These are phyloP conservation scores for Pogoniulus pusillus DNA, from an alignment of 2,797 vertebrate species.

Conservation along the genomic window DNA sequence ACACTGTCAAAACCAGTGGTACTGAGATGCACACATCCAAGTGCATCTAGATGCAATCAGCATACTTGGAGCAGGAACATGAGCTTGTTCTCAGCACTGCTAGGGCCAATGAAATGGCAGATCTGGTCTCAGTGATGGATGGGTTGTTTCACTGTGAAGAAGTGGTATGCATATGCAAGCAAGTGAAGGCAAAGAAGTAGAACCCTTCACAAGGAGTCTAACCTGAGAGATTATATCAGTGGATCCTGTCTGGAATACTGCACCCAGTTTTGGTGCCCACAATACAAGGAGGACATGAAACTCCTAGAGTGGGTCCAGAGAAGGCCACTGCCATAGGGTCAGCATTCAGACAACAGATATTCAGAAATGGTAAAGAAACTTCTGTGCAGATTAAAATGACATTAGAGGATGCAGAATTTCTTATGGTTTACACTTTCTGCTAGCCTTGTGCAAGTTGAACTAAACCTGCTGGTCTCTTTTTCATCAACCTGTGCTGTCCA, in stretches of 20 bases:
- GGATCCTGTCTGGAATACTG: too few species aligned
- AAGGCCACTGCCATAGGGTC: not conserved
- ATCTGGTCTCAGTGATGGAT: not conserved
- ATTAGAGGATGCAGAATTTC: not conserved
- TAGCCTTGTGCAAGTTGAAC: not conserved
- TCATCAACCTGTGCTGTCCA: not conserved
- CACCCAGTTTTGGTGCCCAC: too few species aligned
- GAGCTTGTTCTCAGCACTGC: not conserved
- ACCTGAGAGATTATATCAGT: not conserved
- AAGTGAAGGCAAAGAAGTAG: not conserved
- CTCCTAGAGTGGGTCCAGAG: too few species aligned
- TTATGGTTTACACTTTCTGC: not conserved
- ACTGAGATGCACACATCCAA: not conserved
- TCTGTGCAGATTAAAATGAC: not conserved
- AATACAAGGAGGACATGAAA: too few species aligned
- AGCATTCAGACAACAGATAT: constrained; percentile 23
- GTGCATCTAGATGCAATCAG: not conserved
- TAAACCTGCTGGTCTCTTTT: not conserved
- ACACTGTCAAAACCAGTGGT: not conserved
- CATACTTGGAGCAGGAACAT: not conserved
- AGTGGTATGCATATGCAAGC: rapidly evolving
- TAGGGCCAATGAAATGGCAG: not conserved
- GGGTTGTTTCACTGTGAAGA: not conserved
- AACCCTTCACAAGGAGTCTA: not conserved
- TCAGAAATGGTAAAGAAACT: not conserved